phyloP scores from a whole-genome alignment of 2,797 vertebrate genomes.

The Gymnoscopelus microlampas region DNA sequence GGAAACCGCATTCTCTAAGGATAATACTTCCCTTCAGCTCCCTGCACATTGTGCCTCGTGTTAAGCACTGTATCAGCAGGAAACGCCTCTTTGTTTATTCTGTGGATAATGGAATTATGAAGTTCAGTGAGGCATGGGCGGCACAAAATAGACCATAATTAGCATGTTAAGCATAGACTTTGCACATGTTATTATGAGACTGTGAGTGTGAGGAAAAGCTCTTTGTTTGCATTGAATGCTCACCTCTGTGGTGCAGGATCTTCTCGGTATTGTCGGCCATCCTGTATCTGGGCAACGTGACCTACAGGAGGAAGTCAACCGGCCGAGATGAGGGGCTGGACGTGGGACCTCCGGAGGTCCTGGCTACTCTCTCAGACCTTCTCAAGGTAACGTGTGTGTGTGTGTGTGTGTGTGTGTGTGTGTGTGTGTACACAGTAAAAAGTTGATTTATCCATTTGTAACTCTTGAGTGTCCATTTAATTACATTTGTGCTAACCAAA shows the following conservation, averaged over 20 bases:
- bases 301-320: slow-evolving; percentile 89
- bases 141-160: background rate
- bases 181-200: slow-evolving; percentile 6
- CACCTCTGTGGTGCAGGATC: slow-evolving; percentile 81
- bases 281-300: slow-evolving; percentile 96
- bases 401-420: slow-evolving; percentile 1
- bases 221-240: slow-evolving; percentile 2
- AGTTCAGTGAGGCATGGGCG: background rate
- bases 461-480: background rate
- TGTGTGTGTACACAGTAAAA: no score
- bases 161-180: slow-evolving; percentile 1
- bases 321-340: slow-evolving; percentile 95
- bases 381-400: slow-evolving; percentile 83
- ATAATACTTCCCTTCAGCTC: slow-evolving; percentile 34
- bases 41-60: slow-evolving; percentile 13
- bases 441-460: no score
- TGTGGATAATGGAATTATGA: slow-evolving; percentile 15
- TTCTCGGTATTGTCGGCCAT: slow-evolving; percentile 97
- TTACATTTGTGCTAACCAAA: no score
- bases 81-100: background rate
- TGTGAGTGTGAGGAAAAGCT: background rate
- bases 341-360: slow-evolving; percentile 92
- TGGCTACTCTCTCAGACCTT: slow-evolving; percentile 93
- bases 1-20: background rate
- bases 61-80: background rate